Base-by-base conservation (phyloP, 2,888 invertebrate species). In the Hybos culiciformis region DNA sequence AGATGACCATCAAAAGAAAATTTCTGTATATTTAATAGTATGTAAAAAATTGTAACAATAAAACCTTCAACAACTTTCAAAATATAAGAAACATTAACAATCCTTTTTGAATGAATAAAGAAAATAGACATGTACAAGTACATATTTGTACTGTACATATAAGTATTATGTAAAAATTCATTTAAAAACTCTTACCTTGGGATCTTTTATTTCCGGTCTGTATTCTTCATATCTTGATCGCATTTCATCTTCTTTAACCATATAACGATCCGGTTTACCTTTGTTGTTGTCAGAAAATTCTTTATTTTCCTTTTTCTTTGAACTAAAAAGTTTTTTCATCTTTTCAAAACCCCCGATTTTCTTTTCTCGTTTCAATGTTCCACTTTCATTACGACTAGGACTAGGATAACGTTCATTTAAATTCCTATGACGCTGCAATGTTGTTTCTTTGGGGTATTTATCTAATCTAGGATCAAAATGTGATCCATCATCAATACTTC, bases 311-410 rank as follows among this genome's bases (percentile, higher is more conserved):
- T 50, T 50, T 44, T 48, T 49, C 38, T 46, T 48, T 58, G 79
- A 73, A 54, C 76, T 78, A 67, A 84, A 84, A 54, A 84, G 70
- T 63, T 83, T 81, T 59, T 83, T 84, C 52, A 81, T 80, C 70
- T 79, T 81, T 64, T 81, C 80, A 54, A 82, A 73, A 55, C 80
- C 74, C 63, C 80, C 78, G 53, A 5, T 12, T 55, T 57, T 44
- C 48, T 54, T 46, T 44, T 54, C 55, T 17, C 1, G 45, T 43
- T 23, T 55, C 52, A 20, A 20, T 21, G 33, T 17, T 14, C 32
- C 32, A 4, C 15, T 14, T 15, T 15, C 17, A 33, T 33, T 33
- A 21, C 23, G 21, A 14, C 19, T 11, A 20, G 37, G 37, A 37
- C 21, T 21, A 7, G 6, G 9, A 7, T n/a, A 37, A 12, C 7